Conservation (phyloP, 2,888 invertebrate genomes). For the Chirona hameri region DNA sequence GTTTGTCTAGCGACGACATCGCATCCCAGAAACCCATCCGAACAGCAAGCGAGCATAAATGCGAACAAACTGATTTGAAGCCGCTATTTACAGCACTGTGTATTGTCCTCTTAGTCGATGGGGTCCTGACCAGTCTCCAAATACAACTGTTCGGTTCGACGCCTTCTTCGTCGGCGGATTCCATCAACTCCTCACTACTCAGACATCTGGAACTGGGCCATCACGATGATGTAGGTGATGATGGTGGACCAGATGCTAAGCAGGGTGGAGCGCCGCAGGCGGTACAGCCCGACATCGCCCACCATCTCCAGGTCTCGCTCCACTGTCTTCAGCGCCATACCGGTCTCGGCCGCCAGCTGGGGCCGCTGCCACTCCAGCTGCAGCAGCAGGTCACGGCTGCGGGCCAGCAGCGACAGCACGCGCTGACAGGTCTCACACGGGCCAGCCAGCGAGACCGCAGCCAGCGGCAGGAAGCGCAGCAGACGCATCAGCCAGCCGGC, state of each 20-base stretch:
- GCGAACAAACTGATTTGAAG: no score
- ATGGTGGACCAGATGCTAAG: background rate
- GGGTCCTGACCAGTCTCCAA: no score
- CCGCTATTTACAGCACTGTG: no score
- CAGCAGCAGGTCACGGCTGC: background rate
- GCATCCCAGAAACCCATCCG: no score
- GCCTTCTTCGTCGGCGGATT: no score
- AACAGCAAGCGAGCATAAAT: no score
- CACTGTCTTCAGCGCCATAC: background rate
- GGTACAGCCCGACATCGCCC: background rate
- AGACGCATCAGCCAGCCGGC: background rate
- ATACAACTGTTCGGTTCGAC: no score
- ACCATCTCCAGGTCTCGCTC: background rate
- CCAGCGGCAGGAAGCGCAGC: background rate
- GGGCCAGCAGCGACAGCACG: background rate
- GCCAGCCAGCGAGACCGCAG: background rate
- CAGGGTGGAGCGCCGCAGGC: conserved; percentile 9
- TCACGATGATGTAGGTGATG: background rate
- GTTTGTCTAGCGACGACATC: no score
- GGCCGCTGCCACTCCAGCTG: background rate
- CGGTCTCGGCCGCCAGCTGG: background rate
- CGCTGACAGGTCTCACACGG: background rate
- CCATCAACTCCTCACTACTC: background rate
- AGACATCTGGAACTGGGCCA: background rate
- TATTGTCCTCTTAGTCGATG: no score